A percentile compares a stretch with the other conserved stretches of the same genome.
These are phyloP conservation scores for Lordiphosa fenestrarum DNA, from an alignment of 2,888 invertebrate species.

Conservation along the genomic window DNA sequence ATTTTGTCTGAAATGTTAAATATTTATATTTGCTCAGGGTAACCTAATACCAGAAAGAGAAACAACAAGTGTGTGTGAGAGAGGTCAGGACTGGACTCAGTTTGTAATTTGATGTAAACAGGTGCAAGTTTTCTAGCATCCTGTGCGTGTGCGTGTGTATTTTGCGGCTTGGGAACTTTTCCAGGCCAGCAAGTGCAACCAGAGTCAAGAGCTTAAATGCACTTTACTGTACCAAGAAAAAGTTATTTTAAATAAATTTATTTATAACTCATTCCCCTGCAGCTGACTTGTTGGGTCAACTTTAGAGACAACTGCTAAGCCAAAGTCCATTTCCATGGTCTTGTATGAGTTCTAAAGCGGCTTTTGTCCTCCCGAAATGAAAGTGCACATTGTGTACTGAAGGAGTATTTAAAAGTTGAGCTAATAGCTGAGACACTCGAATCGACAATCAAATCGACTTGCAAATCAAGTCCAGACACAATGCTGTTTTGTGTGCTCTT, in stretches of 20 bases:
- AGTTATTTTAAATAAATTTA: conserved; percentile 56
- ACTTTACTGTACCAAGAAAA: conserved; percentile 49
- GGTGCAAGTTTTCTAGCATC: conserved; percentile 47
- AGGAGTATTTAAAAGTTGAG: conserved; percentile 19
- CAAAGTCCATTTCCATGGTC: conserved; percentile 58
- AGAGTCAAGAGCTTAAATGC: conserved; percentile 54
- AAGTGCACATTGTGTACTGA: conserved; percentile 11
- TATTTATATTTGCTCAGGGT: conserved; percentile 46
- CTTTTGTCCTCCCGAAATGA: conserved; percentile 44
- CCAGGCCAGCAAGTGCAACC: conserved; percentile 12
- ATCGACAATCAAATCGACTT: conserved; percentile 11
- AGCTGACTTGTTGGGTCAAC: conserved; percentile 48
- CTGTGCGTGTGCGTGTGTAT: conserved; percentile 22
- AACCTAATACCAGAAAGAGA: conserved; percentile 44
- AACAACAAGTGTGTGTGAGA: conserved; percentile 32
- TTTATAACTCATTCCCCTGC: conserved; percentile 32
- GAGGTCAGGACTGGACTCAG: conserved; percentile 25
- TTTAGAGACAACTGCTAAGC: conserved; percentile 57
- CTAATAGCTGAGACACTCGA: conserved; percentile 7
- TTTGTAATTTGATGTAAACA: conserved; percentile 59
- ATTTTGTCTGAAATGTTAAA: conserved; percentile 50
- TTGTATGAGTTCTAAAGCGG: conserved; percentile 47
- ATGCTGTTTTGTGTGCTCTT: no score
- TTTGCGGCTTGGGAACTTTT: conserved; percentile 49
- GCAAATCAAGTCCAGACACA: conserved; percentile 10